phyloP scores from a whole-genome alignment of 2,113 vertebrate genomes.

The Leucoraja erinaceus region DNA sequence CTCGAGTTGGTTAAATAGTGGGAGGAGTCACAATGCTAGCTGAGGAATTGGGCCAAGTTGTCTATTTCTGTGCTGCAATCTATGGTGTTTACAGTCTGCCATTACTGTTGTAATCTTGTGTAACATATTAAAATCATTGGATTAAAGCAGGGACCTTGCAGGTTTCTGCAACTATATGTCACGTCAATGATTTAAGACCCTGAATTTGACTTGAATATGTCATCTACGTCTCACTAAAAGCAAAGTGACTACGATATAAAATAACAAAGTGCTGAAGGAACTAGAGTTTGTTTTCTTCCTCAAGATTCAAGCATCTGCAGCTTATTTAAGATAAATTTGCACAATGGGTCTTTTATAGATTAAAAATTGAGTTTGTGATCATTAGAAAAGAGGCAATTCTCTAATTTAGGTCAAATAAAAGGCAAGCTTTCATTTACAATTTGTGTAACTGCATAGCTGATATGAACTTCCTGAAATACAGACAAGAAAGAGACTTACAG shows the following conservation, averaged over 20 bases:
- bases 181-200: slow-evolving; percentile 55
- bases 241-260: neutral
- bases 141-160: neutral
- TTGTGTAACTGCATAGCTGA: slow-evolving; percentile 21
- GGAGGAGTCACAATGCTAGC: neutral
- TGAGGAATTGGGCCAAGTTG: neutral
- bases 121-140: neutral
- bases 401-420: slow-evolving; percentile 14
- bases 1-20: no score
- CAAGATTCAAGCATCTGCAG: no score
- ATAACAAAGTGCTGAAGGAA: no score
- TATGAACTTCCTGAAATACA: slow-evolving; percentile 21
- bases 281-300: neutral
- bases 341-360: neutral
- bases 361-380: slow-evolving; percentile 10
- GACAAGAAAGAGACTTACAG: neutral
- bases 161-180: neutral
- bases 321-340: neutral
- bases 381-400: neutral
- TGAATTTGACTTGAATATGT: slow-evolving; percentile 45
- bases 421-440: slow-evolving; percentile 34
- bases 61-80: neutral
- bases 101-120: neutral
- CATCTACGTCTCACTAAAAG: slow-evolving; percentile 45
- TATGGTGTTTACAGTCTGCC: neutral